A percentile compares a stretch with the other conserved stretches of the same genome.
These are phyloP conservation scores for Equus quagga DNA, from an alignment of 2,113 vertebrate genomes.

Conservation along the genomic window DNA sequence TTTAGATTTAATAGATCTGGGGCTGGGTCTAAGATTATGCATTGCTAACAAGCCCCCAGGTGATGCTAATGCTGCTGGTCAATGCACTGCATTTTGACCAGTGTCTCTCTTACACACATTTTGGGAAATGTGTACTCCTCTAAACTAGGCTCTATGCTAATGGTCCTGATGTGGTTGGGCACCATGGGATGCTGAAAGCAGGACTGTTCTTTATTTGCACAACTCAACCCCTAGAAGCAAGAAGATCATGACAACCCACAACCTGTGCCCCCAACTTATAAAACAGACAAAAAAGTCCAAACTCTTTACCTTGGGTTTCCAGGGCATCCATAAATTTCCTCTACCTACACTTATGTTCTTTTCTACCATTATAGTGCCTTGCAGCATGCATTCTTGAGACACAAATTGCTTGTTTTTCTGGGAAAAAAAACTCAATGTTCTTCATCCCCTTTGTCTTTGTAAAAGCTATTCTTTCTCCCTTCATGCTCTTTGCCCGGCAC, in stretches of 20 bases:
- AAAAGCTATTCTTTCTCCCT: not conserved
- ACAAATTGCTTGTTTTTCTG: not conserved
- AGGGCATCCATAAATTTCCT: not conserved
- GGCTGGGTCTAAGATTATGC: not conserved
- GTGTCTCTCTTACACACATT: not conserved
- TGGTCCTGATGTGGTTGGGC: not conserved
- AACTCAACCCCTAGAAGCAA: not conserved
- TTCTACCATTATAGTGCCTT: not conserved
- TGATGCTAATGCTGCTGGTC: not conserved
- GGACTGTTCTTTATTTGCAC: not conserved
- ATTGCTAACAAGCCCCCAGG: not conserved
- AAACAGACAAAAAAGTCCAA: not conserved
- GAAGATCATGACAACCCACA: not conserved
- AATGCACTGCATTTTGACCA: not conserved
- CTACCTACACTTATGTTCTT: not conserved
- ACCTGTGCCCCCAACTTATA: not conserved
- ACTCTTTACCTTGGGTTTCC: not conserved
- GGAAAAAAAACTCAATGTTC: not conserved
- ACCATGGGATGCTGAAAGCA: not conserved
- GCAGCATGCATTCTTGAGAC: not conserved
- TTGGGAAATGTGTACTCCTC: not conserved
- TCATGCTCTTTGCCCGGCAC: not conserved
- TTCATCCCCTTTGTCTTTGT: constrained; percentile 2
- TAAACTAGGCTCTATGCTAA: not conserved
- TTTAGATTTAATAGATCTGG: not conserved